These are phyloP conservation scores for Protula sp. DNA, from an alignment of 2,888 invertebrate species.

Conservation along the genomic window DNA sequence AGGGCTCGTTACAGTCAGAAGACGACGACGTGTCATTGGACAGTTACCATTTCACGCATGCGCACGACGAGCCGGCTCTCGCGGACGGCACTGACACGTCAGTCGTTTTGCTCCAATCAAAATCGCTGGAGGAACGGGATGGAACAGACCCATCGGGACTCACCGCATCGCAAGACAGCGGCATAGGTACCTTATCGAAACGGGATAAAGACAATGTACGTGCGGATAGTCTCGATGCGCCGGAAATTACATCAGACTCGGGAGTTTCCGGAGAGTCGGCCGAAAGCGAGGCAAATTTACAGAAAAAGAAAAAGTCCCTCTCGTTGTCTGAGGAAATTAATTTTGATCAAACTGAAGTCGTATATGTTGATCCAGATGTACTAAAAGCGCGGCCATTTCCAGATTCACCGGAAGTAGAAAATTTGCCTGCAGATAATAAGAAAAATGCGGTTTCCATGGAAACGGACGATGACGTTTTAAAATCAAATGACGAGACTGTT, in stretches of 20 bases:
- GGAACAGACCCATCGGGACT: too few species aligned
- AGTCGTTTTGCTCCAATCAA: too few species aligned
- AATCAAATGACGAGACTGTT: neutral
- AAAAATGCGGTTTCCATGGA: neutral
- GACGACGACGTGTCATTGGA: too few species aligned
- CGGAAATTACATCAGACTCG: neutral
- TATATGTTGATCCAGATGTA: neutral
- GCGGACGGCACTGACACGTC: too few species aligned
- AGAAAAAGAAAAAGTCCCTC: neutral
- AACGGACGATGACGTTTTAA: neutral
- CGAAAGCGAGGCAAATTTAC: neutral
- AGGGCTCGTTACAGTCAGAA: too few species aligned
- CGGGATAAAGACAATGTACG: too few species aligned
- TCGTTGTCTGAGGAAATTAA: neutral
- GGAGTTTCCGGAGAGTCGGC: neutral
- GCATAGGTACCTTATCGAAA: neutral
- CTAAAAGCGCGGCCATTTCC: too few species aligned
- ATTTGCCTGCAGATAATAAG: neutral
- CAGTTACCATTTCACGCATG: too few species aligned
- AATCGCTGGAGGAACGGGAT: too few species aligned
- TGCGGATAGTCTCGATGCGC: neutral
- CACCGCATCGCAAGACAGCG: neutral
- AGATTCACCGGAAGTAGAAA: neutral
- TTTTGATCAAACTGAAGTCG: neutral
- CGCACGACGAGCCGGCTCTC: too few species aligned